phyloP scores from a whole-genome alignment of 1,140 invertebrate genomes.

The Drosophila bifasciata region DNA sequence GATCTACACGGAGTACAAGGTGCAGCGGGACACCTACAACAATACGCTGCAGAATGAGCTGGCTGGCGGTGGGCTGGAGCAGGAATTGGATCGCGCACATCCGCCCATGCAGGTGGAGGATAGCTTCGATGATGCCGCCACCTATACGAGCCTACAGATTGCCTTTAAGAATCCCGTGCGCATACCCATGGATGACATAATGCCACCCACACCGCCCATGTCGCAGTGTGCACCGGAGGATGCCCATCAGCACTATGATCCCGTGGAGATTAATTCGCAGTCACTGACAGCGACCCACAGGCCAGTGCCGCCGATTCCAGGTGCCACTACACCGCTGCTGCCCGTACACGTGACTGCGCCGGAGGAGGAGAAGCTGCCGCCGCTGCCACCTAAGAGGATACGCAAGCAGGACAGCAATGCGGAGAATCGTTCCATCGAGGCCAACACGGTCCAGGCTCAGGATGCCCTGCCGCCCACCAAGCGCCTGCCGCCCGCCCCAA shows the following conservation, averaged over 20 bases:
- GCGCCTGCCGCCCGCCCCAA: slow-evolving; percentile 80
- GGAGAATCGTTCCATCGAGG: slow-evolving; percentile 74
- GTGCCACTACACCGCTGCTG: no score
- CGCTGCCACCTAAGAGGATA: slow-evolving; percentile 91
- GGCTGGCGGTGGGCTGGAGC: slow-evolving; percentile 42
- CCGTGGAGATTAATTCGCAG: slow-evolving; percentile 67
- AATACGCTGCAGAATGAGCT: slow-evolving; percentile 80
- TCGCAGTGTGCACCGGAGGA: slow-evolving; percentile 71
- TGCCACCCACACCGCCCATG: slow-evolving; percentile 75
- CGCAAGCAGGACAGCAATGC: slow-evolving; percentile 86
- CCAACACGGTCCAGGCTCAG: slow-evolving; percentile 58
- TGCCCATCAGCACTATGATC: slow-evolving; percentile 70
- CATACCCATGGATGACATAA: slow-evolving; percentile 85
- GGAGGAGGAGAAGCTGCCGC: slow-evolving; percentile 88
- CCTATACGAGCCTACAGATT: slow-evolving; percentile 92
- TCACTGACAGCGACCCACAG: slow-evolving; percentile 56
- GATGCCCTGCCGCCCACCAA: slow-evolving; percentile 83
- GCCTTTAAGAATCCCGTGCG: slow-evolving; percentile 93
- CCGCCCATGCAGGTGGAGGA: slow-evolving; percentile 86
- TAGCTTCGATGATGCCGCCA: slow-evolving; percentile 89
- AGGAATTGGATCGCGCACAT: slow-evolving; percentile 13
- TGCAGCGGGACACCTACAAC: slow-evolving; percentile 84
- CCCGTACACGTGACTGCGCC: slow-evolving; percentile 37
- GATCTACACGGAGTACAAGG: slow-evolving; percentile 89
- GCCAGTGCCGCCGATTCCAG: slow-evolving; percentile 30